Base-by-base conservation (phyloP, 2,797 vertebrate genomes). In the Sebastes itinus region DNA sequence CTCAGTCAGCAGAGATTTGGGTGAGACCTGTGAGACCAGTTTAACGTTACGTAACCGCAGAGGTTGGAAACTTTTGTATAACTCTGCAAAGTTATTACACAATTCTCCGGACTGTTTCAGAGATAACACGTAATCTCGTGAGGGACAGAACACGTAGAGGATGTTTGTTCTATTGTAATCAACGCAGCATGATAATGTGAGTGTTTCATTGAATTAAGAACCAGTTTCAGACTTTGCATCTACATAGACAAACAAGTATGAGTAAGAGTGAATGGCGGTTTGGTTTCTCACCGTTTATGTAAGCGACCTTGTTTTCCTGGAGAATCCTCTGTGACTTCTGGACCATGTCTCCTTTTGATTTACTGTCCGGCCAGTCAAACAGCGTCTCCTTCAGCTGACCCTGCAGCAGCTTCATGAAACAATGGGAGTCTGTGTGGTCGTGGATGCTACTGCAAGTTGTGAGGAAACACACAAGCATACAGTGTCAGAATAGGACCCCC, bases 401-500 rank as follows among this genome's bases (percentile, higher is more conserved):
- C 88, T 99, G 97, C 12, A 99, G 97, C 77, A 99, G 94, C 96
- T 99, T 99, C 96, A 99, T 94, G 94, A 99, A 99, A 93, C 99
- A 99, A 92, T 99, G 98, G 33, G 98, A 98, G 89, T 99, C 92
- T 72, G 97, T 95, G 92, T 99, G 99, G 92, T 99, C 98, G 35
- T 99, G 99, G 95, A 99, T 99, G 86, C 98, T 99, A 92, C 99
- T 99, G 94, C 92, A 96, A 86, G 91, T 80, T 68, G 78, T 54
- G 85, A 90, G 75, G 23, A 30, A 90, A 32, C 61, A 95, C 68
- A 46, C 2, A 30, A 38, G 56, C 7, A 2, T 18, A 65, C 63
- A 60, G 55, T 73, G 42, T 89, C 75, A 91, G 81, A 73, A 69
- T 30, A 23, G 61, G 10, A 28, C 42, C 5, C 4, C 20, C 22